Conservation (phyloP, 2,797 vertebrate genomes). For the Ibycter americanus region DNA sequence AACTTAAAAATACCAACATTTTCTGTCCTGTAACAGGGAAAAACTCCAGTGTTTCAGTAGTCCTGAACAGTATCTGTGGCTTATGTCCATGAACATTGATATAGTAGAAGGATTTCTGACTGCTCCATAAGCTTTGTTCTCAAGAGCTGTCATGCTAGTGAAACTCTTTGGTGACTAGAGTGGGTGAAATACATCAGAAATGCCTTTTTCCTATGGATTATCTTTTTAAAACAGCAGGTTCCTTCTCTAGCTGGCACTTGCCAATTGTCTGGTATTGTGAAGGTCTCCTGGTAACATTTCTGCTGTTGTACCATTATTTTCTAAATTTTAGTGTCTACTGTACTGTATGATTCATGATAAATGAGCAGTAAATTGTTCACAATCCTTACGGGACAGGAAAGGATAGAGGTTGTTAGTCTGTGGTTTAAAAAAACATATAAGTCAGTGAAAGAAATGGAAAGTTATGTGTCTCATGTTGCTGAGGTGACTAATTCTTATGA, state of each 20-base stretch:
- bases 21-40: neutral
- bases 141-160: neutral
- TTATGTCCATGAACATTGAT: neutral
- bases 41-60: neutral
- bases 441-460: neutral
- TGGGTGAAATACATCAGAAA: neutral
- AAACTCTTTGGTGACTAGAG: neutral
- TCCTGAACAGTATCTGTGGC: neutral
- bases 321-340: neutral
- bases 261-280: neutral
- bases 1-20: neutral
- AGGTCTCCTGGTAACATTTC: neutral
- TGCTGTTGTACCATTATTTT: neutral
- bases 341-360: neutral
- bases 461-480: neutral
- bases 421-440: neutral
- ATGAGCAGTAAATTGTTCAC: neutral
- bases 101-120: neutral
- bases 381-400: neutral
- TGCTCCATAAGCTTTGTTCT: neutral
- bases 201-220: neutral
- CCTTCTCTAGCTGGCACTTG: neutral
- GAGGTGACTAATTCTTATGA: slow-evolving; percentile 34
- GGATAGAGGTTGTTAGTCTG: neutral
- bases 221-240: neutral